Base-by-base conservation (phyloP, 2,888 invertebrate genomes). In the Atethmia centrago region DNA sequence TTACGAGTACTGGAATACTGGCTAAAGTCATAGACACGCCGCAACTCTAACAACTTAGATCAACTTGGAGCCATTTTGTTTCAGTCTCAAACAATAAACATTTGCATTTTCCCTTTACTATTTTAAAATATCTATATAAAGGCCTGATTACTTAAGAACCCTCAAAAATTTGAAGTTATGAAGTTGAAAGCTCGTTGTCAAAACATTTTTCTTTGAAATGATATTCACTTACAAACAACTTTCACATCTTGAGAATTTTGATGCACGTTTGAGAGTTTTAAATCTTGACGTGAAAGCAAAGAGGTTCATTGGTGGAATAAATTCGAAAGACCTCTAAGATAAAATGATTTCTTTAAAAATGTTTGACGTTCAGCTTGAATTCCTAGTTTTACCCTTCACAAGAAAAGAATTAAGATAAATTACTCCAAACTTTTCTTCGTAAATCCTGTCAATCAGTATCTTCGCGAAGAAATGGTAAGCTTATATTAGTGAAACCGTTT, bases 121-220 rank as follows among this genome's bases (percentile, higher is more conserved):
- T 59, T 55, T 71, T 19, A 65, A 65, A 64, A 56, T 36, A 65
- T 70, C 40, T 45, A 36, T 56, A 63, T 47, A 75, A 70, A 66
- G 45, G 70, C 72, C 53, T 75, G 77, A 75, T 71, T 77, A 66
- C 62, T 66, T 59, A 55, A 82, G 77, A 36, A 59, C 63, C 51
- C 72, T 80, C 74, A 65, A 71, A 72, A 68, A 74, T 66, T 47
- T 84, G 42, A 83, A 75, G 71, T 74, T 58, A 58, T 53, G 66
- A 68, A 62, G 64, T 72, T 76, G 71, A 74, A 71, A 71, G 82
- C 71, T 71, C 63, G 47, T 61, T 73, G 61, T 71, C 49, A 55
- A 75, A 74, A 79, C 56, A 71, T 84, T 81, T 84, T 83, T 80
- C 85, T 82, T 84, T 84, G 70, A 72, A 76, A 74, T 72, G 66